These are phyloP conservation scores for Leptodactylus fallax DNA, from an alignment of 2,797 vertebrate species.

Conservation along the genomic window DNA sequence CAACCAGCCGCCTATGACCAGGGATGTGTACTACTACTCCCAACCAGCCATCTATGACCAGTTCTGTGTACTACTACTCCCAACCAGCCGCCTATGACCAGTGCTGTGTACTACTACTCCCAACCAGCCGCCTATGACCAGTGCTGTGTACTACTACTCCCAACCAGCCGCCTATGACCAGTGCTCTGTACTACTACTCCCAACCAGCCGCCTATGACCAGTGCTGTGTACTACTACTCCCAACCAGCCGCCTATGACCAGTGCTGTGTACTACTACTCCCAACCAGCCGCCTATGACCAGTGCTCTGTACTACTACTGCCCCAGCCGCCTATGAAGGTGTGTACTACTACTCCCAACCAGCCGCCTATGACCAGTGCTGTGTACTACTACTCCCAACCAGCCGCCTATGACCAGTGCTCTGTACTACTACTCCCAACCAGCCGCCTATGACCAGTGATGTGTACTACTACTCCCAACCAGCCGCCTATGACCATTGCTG, in stretches of 20 bases:
- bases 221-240: not conserved
- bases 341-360: not conserved
- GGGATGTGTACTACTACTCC: not conserved
- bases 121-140: no score
- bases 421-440: not conserved
- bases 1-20: not conserved
- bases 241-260: no score
- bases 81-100: not conserved
- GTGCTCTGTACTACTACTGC: not conserved
- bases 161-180: not conserved
- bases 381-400: not conserved
- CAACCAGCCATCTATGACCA: not conserved
- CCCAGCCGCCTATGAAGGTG: no score
- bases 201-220: not conserved
- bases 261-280: slow-evolving; percentile 4
- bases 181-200: not conserved
- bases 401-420: not conserved
- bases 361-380: not conserved
- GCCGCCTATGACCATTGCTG: not conserved
- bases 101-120: not conserved
- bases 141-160: slow-evolving; percentile 1
- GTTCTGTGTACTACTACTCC: not conserved
- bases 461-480: not conserved
- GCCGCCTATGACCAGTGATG: not conserved
- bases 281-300: not conserved